Base-by-base conservation (phyloP, 1,140 invertebrate genomes). In the Drosophila burlai region DNA sequence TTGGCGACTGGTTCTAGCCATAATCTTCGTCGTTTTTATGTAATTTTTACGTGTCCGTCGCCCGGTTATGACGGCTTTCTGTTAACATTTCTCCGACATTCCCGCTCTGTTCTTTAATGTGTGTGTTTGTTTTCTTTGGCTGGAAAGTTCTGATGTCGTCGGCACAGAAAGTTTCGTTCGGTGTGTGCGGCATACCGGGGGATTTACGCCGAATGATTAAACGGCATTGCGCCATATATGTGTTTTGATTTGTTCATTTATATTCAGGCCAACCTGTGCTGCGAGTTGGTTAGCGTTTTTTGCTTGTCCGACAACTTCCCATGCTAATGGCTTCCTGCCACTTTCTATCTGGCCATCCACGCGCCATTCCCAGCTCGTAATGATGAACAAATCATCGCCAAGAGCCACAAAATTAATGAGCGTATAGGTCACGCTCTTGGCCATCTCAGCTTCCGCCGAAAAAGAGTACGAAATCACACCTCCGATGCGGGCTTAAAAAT, bases 381-480 rank as follows among this genome's bases (percentile, higher is more conserved):
- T 76, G 79, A 64, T 78, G 62, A 64, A 80, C 80, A 74, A 82
- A 82, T 82, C 80, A 82, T 73, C 67, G 46, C 45, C 69, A 57
- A 62, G 31, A 64, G 68, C 74, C 57, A 67, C 63, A 47, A 64
- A 82, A 73, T 76, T 61, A 80, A 83, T 83, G 76, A 80, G 81
- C 81, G 65, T 80, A 66, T 69, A 80, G 81, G 81, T 83, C 76
- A 83, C 77, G 81, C 81, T 83, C 81, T 83, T 79, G 75, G 80
- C 80, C 57, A 63, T 59, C 55, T 67, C 69, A 69, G 76, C 76
- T 83, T 83, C 81, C 81, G 76, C 52, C 76, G 65, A 62, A 83
- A 67, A 21, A n/a, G 36, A n/a, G 26, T 55, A n/a, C 54, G 42
- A 73, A 45, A 50, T 83, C 81, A 60, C 71, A 83, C 75, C 80